Base-by-base conservation (phyloP, 1,140 invertebrate genomes). In the Papilio aristodemus region DNA sequence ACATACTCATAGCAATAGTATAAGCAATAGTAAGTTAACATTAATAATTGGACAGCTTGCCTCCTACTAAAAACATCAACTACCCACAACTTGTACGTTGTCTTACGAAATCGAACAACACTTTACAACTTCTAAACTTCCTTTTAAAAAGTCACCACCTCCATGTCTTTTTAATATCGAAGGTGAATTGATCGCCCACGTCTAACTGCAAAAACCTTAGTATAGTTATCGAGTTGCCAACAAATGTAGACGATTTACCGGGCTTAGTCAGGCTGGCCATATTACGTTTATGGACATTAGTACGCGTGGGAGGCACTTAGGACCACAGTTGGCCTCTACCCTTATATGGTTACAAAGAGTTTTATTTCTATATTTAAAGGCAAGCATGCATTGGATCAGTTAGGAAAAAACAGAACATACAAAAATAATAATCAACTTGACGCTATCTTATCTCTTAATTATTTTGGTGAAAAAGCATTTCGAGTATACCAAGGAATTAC, bases 141-240 rank as follows among this genome's bases (percentile, higher is more conserved):
- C 68, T 62, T 73, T 71, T 46, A 73, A 76, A 72, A 77, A 80
- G 69, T 70, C 57, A 76, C 82, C 83, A 82, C 86, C 86, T 84
- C 89, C 86, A 79, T 74, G 73, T 79, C 73, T 84, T 83, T 77
- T 85, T 73, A 75, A 85, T 79, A 87, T 91, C 79, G 83, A 85
- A 89, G 86, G 82, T 89, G 81, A 89, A 89, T 89, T 75, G 79
- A 79, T 81, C 87, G 83, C 87, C 87, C 80, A 88, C 85, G 58
- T 80, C 62, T 41, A 70, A 43, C 41, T 50, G 77, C 74, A 79
- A 83, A 85, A 80, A 77, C 76, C 62, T 25, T 19, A 32, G 54
- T 50, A 59, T 73, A 85, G 81, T 86, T 84, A 87, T 87, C 84
- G 81, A 72, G 73, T 77, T 6, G 75, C 79, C 80, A 85, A 87